Percentiles rank a stretch among this genome's conserved stretches.
Conservation (phyloP, 2,888 invertebrate genomes). For the Pocota personata region DNA sequence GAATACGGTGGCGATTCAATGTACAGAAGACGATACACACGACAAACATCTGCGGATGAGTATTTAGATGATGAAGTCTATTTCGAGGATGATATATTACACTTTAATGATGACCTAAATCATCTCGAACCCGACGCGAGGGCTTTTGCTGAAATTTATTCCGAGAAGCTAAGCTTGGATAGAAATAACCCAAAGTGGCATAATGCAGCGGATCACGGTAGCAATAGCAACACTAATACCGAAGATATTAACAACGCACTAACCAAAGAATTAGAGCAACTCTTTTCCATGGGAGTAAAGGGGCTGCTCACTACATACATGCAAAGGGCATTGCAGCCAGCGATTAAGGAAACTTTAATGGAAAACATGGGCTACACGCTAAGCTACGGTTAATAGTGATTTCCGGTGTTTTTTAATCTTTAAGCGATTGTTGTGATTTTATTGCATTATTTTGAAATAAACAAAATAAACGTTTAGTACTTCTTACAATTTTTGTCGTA, state of each 20-base stretch:
- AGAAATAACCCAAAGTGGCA: conserved; percentile 63
- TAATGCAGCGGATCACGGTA: conserved; percentile 24
- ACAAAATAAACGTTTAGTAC: not conserved
- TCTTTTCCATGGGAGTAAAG: conserved; percentile 92
- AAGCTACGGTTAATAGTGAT: conserved; percentile 87
- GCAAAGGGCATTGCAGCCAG: conserved; percentile 92
- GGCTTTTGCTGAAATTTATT: conserved; percentile 80
- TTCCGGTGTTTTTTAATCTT: conserved; percentile 7
- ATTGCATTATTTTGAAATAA: conserved; percentile 34
- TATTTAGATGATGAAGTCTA: conserved; percentile 76
- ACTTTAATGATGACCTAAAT: conserved; percentile 78
- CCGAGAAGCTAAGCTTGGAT: conserved; percentile 33
- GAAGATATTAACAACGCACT: conserved; percentile 86
- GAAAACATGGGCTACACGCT: conserved; percentile 94
- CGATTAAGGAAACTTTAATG: conserved; percentile 93
- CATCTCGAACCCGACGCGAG: conserved; percentile 80
- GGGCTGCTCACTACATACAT: conserved; percentile 91
- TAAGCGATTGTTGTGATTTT: conserved; percentile 55
- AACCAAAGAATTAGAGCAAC: conserved; percentile 92
- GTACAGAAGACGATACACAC: conserved; percentile 74
- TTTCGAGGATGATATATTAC: conserved; percentile 79
- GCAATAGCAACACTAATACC: conserved; percentile 75
- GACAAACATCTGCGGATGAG: conserved; percentile 52
- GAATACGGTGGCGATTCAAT: conserved; percentile 76
- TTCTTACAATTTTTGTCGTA: conserved; percentile 79